Conservation (phyloP, 2,888 invertebrate genomes). For the Agrypnus murinus region DNA sequence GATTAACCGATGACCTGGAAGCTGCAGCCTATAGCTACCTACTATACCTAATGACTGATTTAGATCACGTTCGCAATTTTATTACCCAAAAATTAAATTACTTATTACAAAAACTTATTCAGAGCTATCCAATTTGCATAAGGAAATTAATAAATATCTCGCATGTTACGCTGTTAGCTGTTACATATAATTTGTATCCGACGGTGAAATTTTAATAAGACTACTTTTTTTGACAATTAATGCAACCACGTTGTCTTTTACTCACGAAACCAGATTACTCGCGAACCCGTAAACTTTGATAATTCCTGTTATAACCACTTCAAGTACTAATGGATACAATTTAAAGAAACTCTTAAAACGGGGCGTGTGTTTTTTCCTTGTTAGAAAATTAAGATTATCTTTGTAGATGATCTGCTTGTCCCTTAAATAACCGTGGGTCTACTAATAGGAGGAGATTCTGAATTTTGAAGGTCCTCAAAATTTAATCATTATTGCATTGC, state of each 20-base stretch:
- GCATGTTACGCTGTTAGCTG: slow-evolving; percentile 6
- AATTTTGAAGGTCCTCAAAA: too few species aligned
- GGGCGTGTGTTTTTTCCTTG: slow-evolving; percentile 5
- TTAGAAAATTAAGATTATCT: slow-evolving; percentile 10
- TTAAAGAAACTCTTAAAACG: slow-evolving; percentile 14
- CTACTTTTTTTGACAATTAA: slow-evolving; percentile 22
- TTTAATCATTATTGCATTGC: too few species aligned
- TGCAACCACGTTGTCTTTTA: slow-evolving; percentile 5
- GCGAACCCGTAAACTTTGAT: slow-evolving; percentile 9
- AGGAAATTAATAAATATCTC: slow-evolving; percentile 26
- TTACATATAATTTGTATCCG: slow-evolving; percentile 23
- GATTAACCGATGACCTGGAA: slow-evolving; percentile 8
- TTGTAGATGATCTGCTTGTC: neutral
- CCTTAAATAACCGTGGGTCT: neutral
- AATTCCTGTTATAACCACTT: slow-evolving; percentile 16
- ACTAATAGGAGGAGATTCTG: too few species aligned
- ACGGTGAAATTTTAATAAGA: slow-evolving; percentile 27
- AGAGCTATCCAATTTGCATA: slow-evolving; percentile 8
- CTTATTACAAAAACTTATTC: slow-evolving; percentile 9
- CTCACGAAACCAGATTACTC: slow-evolving; percentile 20
- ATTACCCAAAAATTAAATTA: neutral
- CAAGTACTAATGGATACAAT: slow-evolving; percentile 1
- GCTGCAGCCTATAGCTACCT: neutral
- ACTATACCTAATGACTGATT: slow-evolving; percentile 2
- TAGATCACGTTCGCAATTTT: slow-evolving; percentile 20